Conservation (phyloP, 2,888 invertebrate species). For the Protonemura montana region DNA sequence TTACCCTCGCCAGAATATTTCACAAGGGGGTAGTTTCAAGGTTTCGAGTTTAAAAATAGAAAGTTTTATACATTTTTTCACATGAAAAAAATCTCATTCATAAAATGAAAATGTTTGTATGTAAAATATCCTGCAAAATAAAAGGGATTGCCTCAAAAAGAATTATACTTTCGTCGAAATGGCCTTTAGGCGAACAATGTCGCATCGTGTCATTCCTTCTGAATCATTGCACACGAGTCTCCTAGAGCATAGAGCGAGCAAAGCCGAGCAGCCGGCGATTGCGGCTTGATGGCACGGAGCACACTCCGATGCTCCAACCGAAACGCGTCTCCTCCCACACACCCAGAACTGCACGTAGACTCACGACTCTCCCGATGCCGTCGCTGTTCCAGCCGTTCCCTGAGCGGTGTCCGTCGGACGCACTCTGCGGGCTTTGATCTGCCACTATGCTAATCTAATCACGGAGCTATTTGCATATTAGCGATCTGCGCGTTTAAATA, state of each 20-base stretch:
- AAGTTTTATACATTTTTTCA: too few relatives aligned
- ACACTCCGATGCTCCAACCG: neutral
- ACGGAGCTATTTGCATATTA: neutral
- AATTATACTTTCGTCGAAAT: too few relatives aligned
- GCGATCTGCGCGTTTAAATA: neutral
- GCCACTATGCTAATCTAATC: neutral
- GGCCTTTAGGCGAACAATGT: too few relatives aligned
- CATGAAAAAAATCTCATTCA: too few relatives aligned
- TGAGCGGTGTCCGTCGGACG: neutral
- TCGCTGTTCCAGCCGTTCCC: neutral
- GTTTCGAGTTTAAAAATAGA: too few relatives aligned
- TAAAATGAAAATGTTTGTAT: too few relatives aligned
- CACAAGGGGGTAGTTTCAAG: too few relatives aligned
- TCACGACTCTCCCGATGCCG: neutral
- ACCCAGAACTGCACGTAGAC: neutral
- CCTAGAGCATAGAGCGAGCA: neutral
- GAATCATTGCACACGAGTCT: neutral
- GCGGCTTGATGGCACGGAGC: neutral
- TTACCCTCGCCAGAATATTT: too few relatives aligned
- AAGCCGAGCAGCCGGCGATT: neutral
- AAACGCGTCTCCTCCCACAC: neutral
- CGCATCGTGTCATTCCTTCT: neutral
- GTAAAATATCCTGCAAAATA: too few relatives aligned
- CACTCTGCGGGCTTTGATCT: neutral
- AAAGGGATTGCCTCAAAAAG: too few relatives aligned